Evolutionary conservation across 1,140 invertebrate genomes (phyloP).

Genomic region (Drosophila kurseongensis): DNA sequence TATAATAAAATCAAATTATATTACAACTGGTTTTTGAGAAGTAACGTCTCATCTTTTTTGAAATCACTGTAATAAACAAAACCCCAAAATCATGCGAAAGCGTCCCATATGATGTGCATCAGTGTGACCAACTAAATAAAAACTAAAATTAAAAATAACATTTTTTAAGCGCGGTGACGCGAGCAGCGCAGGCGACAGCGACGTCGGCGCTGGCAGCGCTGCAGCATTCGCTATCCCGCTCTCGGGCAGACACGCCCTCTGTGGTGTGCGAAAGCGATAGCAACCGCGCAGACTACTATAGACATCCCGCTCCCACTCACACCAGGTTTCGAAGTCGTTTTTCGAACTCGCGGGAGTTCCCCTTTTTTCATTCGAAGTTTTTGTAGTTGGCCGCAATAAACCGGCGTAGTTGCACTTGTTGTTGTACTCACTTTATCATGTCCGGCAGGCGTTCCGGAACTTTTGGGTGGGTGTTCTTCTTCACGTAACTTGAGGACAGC

Average conservation of each 20-base stretch:
- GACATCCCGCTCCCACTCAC: conserved; percentile 8
- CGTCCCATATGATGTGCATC: conserved; percentile 16
- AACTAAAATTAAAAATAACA: conserved; percentile 38
- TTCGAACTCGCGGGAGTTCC: conserved; percentile 39
- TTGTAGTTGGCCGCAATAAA: conserved; percentile 35
- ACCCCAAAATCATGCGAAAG: neutral
- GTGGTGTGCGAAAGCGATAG: conserved; percentile 16
- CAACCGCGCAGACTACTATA: neutral
- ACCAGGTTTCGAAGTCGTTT: conserved; percentile 25
- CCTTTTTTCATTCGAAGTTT: conserved; percentile 17
- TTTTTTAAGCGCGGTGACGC: conserved; percentile 21
- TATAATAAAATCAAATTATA: neutral
- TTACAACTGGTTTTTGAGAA: neutral
- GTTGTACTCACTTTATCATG: conserved; percentile 83
- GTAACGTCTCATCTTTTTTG: too few relatives aligned
- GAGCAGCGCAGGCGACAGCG: conserved; percentile 5
- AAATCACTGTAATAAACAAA: too few relatives aligned
- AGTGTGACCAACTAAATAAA: conserved; percentile 39
- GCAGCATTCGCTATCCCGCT: conserved; percentile 10
- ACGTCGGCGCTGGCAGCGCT: conserved; percentile 10
- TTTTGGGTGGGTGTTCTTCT: conserved; percentile 83
- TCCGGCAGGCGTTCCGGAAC: conserved; percentile 84
- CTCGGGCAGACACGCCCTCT: conserved; percentile 39
- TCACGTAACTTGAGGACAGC: conserved; percentile 77
- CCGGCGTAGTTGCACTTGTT: conserved; percentile 43